Percentiles rank a stretch among this genome's conserved stretches.
These are phyloP conservation scores for Meloidogyne exigua DNA, from an alignment of 1,140 invertebrate species.

Conservation along the genomic window DNA sequence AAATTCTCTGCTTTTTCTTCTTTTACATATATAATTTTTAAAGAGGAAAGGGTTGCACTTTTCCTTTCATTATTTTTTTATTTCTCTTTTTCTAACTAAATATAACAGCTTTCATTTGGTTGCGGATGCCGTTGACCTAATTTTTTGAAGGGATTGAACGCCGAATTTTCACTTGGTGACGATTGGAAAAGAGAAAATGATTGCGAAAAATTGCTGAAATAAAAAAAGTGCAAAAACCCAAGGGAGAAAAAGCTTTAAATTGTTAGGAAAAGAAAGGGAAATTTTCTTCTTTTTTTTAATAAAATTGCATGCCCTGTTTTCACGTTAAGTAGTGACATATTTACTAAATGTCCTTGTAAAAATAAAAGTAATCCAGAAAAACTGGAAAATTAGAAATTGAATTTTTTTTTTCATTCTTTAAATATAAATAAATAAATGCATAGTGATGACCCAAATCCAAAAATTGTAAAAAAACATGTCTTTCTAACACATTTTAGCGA, in stretches of 20 bases:
- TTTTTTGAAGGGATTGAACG: slow-evolving; percentile 5
- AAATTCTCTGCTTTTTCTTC: neutral
- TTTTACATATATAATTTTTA: neutral
- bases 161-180: slow-evolving; percentile 10
- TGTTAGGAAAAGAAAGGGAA: neutral
- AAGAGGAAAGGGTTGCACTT: slow-evolving; percentile 3
- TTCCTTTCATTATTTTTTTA: neutral
- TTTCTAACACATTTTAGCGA: neutral
- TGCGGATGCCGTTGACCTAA: slow-evolving; percentile 27
- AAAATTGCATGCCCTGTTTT: neutral
- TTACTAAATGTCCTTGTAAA: neutral
- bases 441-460: slow-evolving; percentile 24
- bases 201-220: slow-evolving; percentile 26
- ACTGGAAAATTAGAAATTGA: neutral
- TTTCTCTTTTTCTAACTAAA: neutral
- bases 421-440: neutral
- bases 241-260: neutral
- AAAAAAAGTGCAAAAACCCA: neutral
- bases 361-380: neutral
- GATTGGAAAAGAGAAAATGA: neutral
- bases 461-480: slow-evolving; percentile 1
- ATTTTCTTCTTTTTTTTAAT: neutral
- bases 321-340: neutral
- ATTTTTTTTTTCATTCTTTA: neutral
- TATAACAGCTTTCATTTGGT: neutral